A percentile compares a stretch with the other conserved stretches of the same genome.
Conservation (phyloP, 2,113 vertebrate species). For the Cariama cristata region DNA sequence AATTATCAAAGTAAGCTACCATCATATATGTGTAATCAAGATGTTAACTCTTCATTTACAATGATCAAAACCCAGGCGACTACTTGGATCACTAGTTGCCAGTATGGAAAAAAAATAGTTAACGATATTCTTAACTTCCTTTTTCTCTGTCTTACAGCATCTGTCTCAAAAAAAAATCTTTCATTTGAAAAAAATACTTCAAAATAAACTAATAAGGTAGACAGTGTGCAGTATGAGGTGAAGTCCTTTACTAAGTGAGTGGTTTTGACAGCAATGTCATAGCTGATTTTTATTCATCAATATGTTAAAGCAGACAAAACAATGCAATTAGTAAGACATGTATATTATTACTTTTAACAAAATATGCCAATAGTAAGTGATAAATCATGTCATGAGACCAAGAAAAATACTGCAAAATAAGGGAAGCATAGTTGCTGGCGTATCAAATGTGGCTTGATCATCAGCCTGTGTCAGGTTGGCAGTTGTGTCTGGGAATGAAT, state of each 20-base stretch:
- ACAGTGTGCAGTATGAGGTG: neutral
- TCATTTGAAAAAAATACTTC: neutral
- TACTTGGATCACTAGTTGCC: neutral
- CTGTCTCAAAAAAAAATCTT: neutral
- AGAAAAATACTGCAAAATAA: neutral
- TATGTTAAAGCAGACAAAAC: neutral
- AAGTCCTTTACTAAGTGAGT: neutral
- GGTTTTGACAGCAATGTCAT: neutral
- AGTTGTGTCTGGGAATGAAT: neutral
- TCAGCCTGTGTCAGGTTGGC: neutral
- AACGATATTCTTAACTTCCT: neutral
- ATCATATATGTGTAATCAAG: neutral
- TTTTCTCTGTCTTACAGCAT: neutral
- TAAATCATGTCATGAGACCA: neutral
- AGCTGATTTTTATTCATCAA: neutral
- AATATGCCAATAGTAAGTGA: neutral
- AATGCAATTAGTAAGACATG: neutral
- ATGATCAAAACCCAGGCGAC: neutral
- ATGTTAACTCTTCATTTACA: neutral
- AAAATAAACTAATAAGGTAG: neutral
- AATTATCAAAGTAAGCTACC: neutral
- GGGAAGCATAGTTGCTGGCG: neutral
- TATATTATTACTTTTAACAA: neutral
- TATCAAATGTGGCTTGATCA: neutral
- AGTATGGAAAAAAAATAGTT: neutral